phyloP scores from a whole-genome alignment of 2,797 vertebrate species.

The Triplophysa yarkandensis region DNA sequence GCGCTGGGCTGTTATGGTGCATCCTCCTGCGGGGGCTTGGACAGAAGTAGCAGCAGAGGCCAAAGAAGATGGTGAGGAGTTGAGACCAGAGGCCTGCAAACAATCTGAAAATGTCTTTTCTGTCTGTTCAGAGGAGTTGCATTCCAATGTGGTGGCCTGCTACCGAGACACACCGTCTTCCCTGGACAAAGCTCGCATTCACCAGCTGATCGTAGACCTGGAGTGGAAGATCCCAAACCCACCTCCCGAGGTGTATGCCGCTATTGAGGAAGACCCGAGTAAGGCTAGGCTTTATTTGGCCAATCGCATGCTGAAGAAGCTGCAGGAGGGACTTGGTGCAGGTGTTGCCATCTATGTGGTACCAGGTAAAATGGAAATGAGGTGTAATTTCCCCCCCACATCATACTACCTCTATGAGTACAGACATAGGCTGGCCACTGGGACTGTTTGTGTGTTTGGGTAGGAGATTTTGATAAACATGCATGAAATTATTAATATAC shows the following conservation, averaged over 20 bases:
- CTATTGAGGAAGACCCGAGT: conserved; percentile 62
- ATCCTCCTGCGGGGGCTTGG: conserved; percentile 54
- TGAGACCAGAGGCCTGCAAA: neutral
- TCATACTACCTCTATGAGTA: conserved; percentile 76
- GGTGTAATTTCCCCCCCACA: conserved; percentile 72
- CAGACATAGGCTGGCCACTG: conserved; percentile 75
- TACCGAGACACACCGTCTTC: conserved; percentile 59
- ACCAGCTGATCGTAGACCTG: conserved; percentile 76
- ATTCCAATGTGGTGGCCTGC: conserved; percentile 69
- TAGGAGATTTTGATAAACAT: conserved; percentile 34
- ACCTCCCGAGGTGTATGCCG: conserved; percentile 75
- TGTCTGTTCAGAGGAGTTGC: conserved; percentile 60
- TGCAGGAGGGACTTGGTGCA: conserved; percentile 70
- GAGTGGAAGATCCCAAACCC: conserved; percentile 59
- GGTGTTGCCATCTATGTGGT: conserved; percentile 73
- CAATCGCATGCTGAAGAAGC: conserved; percentile 73
- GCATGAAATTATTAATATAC: conserved; percentile 7
- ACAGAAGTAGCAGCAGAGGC: conserved; percentile 54
- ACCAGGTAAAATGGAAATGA: conserved; percentile 73
- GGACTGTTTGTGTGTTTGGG: conserved; percentile 75
- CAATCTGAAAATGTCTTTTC: conserved; percentile 62
- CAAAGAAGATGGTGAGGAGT: conserved; percentile 22
- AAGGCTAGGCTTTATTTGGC: conserved; percentile 73
- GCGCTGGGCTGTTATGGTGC: conserved; percentile 77
- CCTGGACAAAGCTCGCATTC: conserved; percentile 72